A percentile compares a stretch with the other conserved stretches of the same genome.
Evolutionary conservation across 2,113 vertebrate species (phyloP).

Genomic region (Hippocampus abdominalis): DNA sequence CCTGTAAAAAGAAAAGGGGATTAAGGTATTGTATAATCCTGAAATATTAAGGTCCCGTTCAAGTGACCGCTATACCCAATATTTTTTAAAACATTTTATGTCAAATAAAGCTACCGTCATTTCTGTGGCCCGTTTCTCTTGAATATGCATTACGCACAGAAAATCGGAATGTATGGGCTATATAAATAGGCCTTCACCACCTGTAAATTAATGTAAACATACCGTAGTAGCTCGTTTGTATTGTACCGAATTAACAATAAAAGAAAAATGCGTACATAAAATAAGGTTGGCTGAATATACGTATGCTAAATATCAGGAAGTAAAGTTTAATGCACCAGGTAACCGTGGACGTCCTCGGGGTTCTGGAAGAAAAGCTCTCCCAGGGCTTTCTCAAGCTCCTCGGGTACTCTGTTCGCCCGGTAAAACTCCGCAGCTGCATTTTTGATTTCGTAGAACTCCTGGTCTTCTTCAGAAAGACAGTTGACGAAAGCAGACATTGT

Average conservation of each 20-base stretch:
- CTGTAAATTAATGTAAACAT: too few relatives aligned
- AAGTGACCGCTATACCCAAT: too few relatives aligned
- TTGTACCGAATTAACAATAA: not conserved
- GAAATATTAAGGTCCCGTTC: too few relatives aligned
- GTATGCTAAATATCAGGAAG: not conserved
- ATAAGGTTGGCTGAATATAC: not conserved
- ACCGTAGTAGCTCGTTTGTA: too few relatives aligned
- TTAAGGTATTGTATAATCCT: too few relatives aligned
- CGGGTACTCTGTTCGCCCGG: conserved; percentile 54
- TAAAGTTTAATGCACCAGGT: conserved; percentile 67
- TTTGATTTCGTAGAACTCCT: conserved; percentile 34
- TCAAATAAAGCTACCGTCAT: too few relatives aligned
- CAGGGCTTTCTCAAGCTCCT: conserved; percentile 73
- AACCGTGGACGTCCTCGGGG: conserved; percentile 76
- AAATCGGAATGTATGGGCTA: too few relatives aligned
- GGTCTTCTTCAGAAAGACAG: conserved; percentile 24
- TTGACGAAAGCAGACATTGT: conserved; percentile 47
- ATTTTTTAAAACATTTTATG: too few relatives aligned
- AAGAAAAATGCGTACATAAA: not conserved
- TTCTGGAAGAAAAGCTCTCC: conserved; percentile 64
- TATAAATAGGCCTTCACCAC: too few relatives aligned
- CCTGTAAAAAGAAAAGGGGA: too few relatives aligned
- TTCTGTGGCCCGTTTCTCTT: too few relatives aligned
- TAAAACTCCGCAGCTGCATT: conserved; percentile 74
- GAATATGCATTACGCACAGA: too few relatives aligned